Evolutionary conservation across 2,797 vertebrate species (phyloP).

Genomic region (Diceros bicornis): DNA sequence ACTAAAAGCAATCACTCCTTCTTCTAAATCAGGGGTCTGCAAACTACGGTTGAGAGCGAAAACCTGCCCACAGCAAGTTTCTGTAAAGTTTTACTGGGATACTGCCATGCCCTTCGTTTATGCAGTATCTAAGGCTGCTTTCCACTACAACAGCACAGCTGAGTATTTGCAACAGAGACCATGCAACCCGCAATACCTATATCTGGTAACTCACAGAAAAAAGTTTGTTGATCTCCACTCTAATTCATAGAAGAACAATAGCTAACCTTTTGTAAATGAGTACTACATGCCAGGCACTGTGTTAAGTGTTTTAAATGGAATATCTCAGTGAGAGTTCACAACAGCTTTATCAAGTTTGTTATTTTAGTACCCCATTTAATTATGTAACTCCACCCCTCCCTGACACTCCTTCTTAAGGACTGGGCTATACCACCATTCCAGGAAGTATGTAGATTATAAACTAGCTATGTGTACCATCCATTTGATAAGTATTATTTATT

Average conservation of each 20-base stretch:
- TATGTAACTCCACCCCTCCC: not conserved
- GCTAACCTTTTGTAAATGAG: not conserved
- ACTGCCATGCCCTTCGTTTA: not conserved
- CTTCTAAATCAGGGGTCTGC: not conserved
- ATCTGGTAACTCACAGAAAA: not conserved
- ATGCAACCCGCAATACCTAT: not conserved
- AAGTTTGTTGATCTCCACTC: not conserved
- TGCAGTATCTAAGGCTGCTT: fast-evolving
- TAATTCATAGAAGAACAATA: not conserved
- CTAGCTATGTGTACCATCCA: not conserved
- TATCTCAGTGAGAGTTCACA: not conserved
- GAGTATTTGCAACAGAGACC: not conserved
- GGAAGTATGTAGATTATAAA: not conserved
- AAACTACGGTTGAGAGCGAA: not conserved
- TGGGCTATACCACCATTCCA: not conserved
- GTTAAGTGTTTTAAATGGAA: not conserved
- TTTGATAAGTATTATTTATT: not conserved
- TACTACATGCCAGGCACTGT: not conserved
- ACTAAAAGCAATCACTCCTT: not conserved
- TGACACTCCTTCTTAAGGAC: not conserved
- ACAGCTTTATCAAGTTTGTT: not conserved
- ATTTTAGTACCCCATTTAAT: not conserved
- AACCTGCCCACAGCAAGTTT: not conserved
- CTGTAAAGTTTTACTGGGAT: not conserved
- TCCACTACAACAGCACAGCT: not conserved